Evolutionary conservation across 2,888 invertebrate species (phyloP).

Genomic region (Agrochola lychnidis): DNA sequence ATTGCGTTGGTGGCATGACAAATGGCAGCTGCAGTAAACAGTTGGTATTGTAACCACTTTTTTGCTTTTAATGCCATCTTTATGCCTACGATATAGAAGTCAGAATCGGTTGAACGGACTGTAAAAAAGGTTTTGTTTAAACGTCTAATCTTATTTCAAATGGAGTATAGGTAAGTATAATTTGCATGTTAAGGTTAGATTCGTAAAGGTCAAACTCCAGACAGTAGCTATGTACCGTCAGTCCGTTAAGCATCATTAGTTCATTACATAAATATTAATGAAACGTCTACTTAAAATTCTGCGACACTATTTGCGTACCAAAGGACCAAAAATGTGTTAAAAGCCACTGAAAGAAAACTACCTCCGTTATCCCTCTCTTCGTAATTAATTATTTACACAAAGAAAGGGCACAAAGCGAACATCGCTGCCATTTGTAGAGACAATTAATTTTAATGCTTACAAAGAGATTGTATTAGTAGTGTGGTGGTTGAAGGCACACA

Average conservation of each 20-base stretch:
- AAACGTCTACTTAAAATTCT: neutral
- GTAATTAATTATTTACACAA: conserved; percentile 36
- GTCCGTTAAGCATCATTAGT: neutral
- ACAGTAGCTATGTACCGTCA: neutral
- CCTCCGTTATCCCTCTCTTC: conserved; percentile 16
- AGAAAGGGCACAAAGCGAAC: conserved; percentile 13
- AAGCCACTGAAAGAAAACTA: conserved; percentile 23
- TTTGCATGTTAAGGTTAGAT: neutral
- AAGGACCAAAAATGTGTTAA: conserved; percentile 12
- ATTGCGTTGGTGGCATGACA: no score
- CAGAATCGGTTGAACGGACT: no score
- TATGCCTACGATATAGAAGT: no score
- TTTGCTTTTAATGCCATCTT: no score
- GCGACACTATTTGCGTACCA: neutral
- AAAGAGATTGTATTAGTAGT: conserved; percentile 42
- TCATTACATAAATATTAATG: neutral
- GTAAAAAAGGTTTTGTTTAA: no score
- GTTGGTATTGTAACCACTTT: no score
- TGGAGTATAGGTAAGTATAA: no score
- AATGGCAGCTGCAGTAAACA: no score
- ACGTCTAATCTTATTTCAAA: no score
- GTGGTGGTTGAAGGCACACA: conserved; percentile 2
- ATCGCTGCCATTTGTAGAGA: conserved; percentile 17
- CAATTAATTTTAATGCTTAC: conserved; percentile 52
- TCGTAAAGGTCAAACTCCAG: no score